phyloP scores from a whole-genome alignment of 2,888 invertebrate genomes.

The Arrhopalites spinosus region DNA sequence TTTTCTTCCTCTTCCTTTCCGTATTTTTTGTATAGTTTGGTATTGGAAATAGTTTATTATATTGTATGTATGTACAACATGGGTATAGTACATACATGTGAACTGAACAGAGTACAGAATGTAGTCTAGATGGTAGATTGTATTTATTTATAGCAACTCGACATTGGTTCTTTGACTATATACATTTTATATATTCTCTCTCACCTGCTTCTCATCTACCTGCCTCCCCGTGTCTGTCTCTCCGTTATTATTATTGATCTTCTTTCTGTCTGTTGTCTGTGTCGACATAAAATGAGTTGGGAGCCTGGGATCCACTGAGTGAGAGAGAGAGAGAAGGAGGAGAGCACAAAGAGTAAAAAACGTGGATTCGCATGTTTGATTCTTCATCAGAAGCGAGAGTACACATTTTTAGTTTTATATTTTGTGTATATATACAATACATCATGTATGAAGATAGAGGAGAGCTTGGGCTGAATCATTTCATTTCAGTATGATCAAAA shows the following conservation, averaged over 20 bases:
- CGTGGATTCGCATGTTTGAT: slow-evolving; percentile 31
- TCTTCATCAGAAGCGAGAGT: slow-evolving; percentile 18
- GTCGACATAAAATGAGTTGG: slow-evolving; percentile 33
- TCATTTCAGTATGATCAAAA: not conserved
- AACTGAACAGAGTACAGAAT: no score
- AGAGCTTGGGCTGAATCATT: slow-evolving; percentile 14
- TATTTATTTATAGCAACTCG: no score
- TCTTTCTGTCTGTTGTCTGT: slow-evolving; percentile 25
- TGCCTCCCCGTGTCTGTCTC: slow-evolving; percentile 38
- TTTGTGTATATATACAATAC: not conserved
- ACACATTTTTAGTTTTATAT: slow-evolving; percentile 12
- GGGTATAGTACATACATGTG: not conserved
- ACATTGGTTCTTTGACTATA: not conserved
- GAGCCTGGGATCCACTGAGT: slow-evolving; percentile 18
- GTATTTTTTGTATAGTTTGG: not conserved
- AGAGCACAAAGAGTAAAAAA: slow-evolving; percentile 24
- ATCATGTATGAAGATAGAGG: slow-evolving; percentile 1
- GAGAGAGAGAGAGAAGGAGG: slow-evolving; percentile 12
- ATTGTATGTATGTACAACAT: not conserved
- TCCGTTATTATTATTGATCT: slow-evolving; percentile 42
- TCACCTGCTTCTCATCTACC: slow-evolving; percentile 34
- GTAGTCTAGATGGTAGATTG: no score
- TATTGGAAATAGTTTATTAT: not conserved
- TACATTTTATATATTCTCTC: slow-evolving; percentile 17
- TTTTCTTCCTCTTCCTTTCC: slow-evolving; percentile 2